phyloP scores from a whole-genome alignment of 1,140 invertebrate genomes.

The Drosophila tsacasi region DNA sequence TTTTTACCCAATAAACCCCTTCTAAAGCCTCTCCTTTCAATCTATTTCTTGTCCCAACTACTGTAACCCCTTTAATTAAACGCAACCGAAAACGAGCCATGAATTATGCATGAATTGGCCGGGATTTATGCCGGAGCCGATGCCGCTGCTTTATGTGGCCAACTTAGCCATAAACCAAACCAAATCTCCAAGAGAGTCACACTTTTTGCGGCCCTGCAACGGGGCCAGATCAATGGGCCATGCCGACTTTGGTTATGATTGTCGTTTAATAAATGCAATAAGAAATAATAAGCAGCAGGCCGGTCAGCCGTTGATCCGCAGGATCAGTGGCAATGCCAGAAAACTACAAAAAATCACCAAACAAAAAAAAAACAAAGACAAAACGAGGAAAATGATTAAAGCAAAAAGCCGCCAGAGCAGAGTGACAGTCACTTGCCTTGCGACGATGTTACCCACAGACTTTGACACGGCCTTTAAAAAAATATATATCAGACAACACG shows the following conservation, averaged over 20 bases:
- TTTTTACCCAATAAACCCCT: no score
- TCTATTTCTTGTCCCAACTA: slow-evolving; percentile 6
- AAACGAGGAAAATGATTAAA: slow-evolving; percentile 80
- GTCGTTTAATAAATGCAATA: slow-evolving; percentile 85
- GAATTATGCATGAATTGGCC: slow-evolving; percentile 77
- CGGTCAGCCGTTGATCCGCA: slow-evolving; percentile 51
- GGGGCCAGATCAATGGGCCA: slow-evolving; percentile 56
- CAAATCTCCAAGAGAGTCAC: slow-evolving; percentile 78
- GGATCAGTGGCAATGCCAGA: slow-evolving; percentile 59
- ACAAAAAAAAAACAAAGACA: not conserved
- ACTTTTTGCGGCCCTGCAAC: slow-evolving; percentile 68
- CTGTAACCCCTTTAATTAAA: slow-evolving; percentile 60
- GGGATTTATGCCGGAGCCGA: slow-evolving; percentile 43
- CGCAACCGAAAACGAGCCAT: slow-evolving; percentile 43
- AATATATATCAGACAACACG: slow-evolving; percentile 27
- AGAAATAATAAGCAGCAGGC: slow-evolving; percentile 81
- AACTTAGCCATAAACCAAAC: slow-evolving; percentile 83
- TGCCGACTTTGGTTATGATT: slow-evolving; percentile 84
- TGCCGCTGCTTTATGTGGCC: slow-evolving; percentile 69
- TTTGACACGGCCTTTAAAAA: slow-evolving; percentile 57
- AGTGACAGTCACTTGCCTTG: slow-evolving; percentile 67
- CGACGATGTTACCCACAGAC: slow-evolving; percentile 52
- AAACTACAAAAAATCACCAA: slow-evolving; percentile 4
- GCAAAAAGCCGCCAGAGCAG: slow-evolving; percentile 68
- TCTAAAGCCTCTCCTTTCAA: no score